Base-by-base conservation (phyloP, 2,888 invertebrate species). In the Rhorus exstirpatorius region DNA sequence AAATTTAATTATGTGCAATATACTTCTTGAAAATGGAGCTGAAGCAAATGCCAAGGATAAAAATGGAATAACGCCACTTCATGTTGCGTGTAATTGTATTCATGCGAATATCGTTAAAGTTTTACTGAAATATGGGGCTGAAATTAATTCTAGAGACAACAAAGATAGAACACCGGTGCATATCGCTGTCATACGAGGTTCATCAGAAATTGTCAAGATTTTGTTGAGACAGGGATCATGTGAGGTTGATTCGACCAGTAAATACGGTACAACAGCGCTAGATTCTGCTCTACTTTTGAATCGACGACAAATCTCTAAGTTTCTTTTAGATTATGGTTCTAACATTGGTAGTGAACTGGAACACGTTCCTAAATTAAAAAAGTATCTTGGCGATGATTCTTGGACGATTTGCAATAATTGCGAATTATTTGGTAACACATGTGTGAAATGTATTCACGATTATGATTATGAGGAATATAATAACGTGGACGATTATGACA, bases 1-100 rank as follows among this genome's bases (percentile, higher is more conserved):
- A n/a, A n/a, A n/a, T n/a, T n/a, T n/a, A n/a, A n/a, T n/a, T n/a
- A n/a, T n/a, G n/a, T n/a, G n/a, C n/a, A 31, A 44, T 4, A 46
- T 76, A 26, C 77, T 77, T 31, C 38, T 77, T 10, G 35, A 60
- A 7, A 7, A 12, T 12, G 77, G 68, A 6, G 60, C 68, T 1
- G 26, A 75, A 1, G 41, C 65, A 3, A 63, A 75, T 31, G 31
- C 65, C 1, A 31, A 35, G 6, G 8, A 38, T 1, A 3, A 8
- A 10, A 8, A 38, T 38, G 38, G 38, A 38, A 38, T 14, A 21
- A 67, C 55, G 3, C 19, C 67, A 0, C 65, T 76, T 14, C 65
- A 65, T 14, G 12, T 17, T 12, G 76, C 76, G 1, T 12, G 19
- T 12, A n/a, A 44, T 26, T 7, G 10, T 1, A 14, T 24, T n/a